These are phyloP conservation scores for Tortricodes alternella DNA, from an alignment of 2,888 invertebrate genomes.

Conservation along the genomic window DNA sequence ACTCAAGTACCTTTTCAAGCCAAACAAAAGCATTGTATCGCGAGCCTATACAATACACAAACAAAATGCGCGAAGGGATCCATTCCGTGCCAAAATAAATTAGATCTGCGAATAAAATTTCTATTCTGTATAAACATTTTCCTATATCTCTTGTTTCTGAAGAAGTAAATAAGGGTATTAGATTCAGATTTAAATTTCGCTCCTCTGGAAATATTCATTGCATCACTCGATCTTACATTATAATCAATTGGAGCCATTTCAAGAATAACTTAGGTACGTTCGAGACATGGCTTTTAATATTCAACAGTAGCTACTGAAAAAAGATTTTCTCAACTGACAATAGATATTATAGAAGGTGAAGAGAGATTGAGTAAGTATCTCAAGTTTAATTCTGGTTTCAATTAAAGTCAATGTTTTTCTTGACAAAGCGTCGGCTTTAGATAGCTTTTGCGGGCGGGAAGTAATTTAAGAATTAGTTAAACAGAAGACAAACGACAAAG, in stretches of 20 bases:
- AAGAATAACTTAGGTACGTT: background rate
- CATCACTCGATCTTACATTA: background rate
- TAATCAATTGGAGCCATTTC: background rate
- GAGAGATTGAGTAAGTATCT: background rate
- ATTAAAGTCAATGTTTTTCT: background rate
- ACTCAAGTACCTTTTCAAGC: background rate
- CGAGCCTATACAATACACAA: background rate
- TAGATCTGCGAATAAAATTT: constrained; percentile 8
- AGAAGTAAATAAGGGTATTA: background rate
- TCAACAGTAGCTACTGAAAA: background rate
- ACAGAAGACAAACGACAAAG: background rate
- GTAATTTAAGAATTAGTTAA: background rate
- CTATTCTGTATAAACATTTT: background rate
- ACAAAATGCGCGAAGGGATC: background rate
- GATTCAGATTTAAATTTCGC: background rate
- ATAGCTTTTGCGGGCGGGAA: background rate
- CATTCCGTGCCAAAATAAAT: constrained; percentile 4
- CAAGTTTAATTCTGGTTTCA: background rate
- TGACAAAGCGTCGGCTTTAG: background rate
- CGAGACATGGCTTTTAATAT: background rate
- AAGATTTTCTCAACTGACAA: background rate
- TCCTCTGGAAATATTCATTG: background rate
- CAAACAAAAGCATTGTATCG: constrained; percentile 4
- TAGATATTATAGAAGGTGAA: constrained; percentile 1
- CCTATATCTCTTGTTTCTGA: background rate